These are phyloP conservation scores for Drosophila elegans DNA, from an alignment of 1,140 invertebrate genomes.

Conservation along the genomic window DNA sequence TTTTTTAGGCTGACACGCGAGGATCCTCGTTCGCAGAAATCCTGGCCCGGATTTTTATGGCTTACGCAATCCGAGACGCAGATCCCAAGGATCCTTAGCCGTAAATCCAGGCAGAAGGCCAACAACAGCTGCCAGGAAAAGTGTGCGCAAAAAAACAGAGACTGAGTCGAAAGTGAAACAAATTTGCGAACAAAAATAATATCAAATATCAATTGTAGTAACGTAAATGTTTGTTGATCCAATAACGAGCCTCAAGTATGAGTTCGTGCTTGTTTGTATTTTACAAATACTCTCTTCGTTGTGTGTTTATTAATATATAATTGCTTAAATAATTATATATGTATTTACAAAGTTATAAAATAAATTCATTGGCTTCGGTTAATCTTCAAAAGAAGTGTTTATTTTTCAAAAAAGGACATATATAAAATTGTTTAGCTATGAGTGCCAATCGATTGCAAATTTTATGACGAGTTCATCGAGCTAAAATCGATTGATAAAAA, in stretches of 20 bases:
- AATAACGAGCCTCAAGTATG: background rate
- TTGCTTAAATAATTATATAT: too few relatives aligned
- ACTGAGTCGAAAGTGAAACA: background rate
- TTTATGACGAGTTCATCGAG: too few relatives aligned
- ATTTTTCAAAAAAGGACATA: too few relatives aligned
- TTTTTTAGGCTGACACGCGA: constrained; percentile 80
- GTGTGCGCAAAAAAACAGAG: constrained; percentile 29
- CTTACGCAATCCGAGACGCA: constrained; percentile 60
- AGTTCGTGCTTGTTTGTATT: too few relatives aligned
- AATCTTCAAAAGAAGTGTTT: too few relatives aligned
- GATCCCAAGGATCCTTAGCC: constrained; percentile 30
- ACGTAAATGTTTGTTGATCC: constrained; percentile 12
- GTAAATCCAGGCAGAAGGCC: constrained; percentile 43
- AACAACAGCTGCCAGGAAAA: constrained; percentile 29
- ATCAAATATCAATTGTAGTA: constrained; percentile 51
- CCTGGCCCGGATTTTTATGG: constrained; percentile 52
- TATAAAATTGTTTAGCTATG: too few relatives aligned
- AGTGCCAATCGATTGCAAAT: too few relatives aligned
- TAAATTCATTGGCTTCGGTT: too few relatives aligned
- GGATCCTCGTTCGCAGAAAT: constrained; percentile 51
- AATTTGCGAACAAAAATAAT: constrained; percentile 12
- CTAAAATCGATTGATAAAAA: too few relatives aligned
- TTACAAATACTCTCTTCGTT: background rate
- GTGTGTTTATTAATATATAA: too few relatives aligned
- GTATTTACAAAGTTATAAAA: too few relatives aligned